Evolutionary conservation across 2,888 invertebrate species (phyloP), one percentile per base, ranked within the genome.

Genomic region (Ornithoptera alexandrae): DNA sequence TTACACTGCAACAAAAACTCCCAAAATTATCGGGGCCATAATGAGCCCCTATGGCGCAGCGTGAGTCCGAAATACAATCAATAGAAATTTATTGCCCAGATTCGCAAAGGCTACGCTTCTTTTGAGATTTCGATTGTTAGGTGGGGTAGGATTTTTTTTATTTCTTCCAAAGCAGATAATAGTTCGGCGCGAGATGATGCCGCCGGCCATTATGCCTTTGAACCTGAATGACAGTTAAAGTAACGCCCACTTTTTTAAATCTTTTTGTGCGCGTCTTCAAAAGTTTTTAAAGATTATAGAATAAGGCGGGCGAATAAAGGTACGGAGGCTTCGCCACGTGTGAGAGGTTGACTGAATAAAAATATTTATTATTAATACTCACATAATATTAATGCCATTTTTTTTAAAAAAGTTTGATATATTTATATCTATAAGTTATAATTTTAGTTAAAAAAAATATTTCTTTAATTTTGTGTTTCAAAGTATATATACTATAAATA

Each of bases 21-120:
- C 61, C 30, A 77, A 89, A 89, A 89, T 88, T 84, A 87, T 87
- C 75, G 81, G 73, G 76, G 77, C 75, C 83, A 92, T 92, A 93
- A 93, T 92, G 88, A 89, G 87, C 92, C 93, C 93, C 85, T 89
- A 92, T 93, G 81, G 82, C 90, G 56, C 91, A 90, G 92, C 92
- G 86, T 88, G 92, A 86, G 89, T 89, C 91, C 91, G 80, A 89
- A 90, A 89, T 89, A 89, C 89, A 87, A 92, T 92, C 91, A 91
- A 91, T 85, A 87, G 83, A 82, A 90, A 90, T 92, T 91, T 92
- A 92, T 92, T 92, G 87, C 86, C 88, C 84, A 86, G 84, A 91
- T 92, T 92, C 84, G 92, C 91, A 84, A 87, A 88, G 90, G 89
- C 81, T 84, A 85, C 86, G 87, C 85, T 87, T 87, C 85, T 86